Evolutionary conservation across 1,140 invertebrate species (phyloP), one percentile per base, ranked within the genome.

Genomic region (Vanessa tameamea): DNA sequence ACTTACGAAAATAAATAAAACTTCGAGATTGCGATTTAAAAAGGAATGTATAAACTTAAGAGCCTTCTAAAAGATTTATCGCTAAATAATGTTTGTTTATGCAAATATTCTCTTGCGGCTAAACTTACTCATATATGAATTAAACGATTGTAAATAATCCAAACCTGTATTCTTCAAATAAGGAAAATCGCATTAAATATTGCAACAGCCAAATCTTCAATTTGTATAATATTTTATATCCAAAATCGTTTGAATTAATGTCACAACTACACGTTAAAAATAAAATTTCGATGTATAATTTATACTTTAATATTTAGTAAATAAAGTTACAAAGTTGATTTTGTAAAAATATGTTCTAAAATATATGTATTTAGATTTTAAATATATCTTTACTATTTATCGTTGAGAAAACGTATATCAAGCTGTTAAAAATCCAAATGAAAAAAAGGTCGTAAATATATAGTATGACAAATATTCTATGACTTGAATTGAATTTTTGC

Each of bases 121-220:
- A 16, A 31, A 61, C 57, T 69, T 50, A 75, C 73, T 68, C 69
- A 73, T 53, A 53, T 67, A 59, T 48, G 16, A 70, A 63, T 69
- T 50, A 51, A 70, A 47, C 59, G 47, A 63, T 73, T 37, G 64
- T 31, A 73, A 66, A 73, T 57, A 61, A 47, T 3, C 20, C 13
- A 69, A 65, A 51, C 48, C 37, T 43, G 69, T 73, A 69, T 69
- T 67, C 26, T 69, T 66, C 55, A 66, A 75, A 75, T 67, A 75
- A 76, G 51, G 26, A 61, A 61, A 61, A 61, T 1, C 14, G 2
- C 53, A 43, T 37, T 61, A n/a, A 61, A 61, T 61, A 61, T 26
- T 14, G 4, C 20, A 61, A n/a, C 48, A 51, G 0, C 11, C n/a
- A 53, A 53, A 53, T 53, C 5, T 2, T 43, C 6, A 43, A 43